Base-by-base conservation (phyloP, 2,113 vertebrate genomes). In the Zosterops borbonicus region DNA sequence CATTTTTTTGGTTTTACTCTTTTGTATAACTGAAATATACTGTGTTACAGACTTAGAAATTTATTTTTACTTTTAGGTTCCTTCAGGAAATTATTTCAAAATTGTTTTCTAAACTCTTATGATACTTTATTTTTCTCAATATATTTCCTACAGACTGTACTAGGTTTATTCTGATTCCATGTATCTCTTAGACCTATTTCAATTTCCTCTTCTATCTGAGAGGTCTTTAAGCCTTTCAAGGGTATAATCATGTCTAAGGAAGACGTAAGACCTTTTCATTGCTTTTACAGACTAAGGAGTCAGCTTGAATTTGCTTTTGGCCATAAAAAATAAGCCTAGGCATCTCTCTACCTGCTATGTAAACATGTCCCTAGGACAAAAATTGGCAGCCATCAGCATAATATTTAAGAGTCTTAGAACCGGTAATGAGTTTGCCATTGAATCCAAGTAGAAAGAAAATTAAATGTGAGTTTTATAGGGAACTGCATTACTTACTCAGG, bases 371-470 rank as follows among this genome's bases (percentile, higher is more conserved):
- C 76, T 70, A 81, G 59, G 35, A 90, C 63, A 79, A 63, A 53
- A 90, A 29, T 39, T 83, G 90, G 68, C 86, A 80, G 31, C 2
- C 2, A 74, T 83, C 71, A 74, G 53, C 42, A 70, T 70, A 92
- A 80, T 70, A 86, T 69, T 83, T 81, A 85, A 92, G 11, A 74
- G 25, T 33, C 53, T 87, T 78, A 89, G 35, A 91, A 65, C 31
- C 11, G 1, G 21, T 78, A 92, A 81, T 74, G 25, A 3, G 4
- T 74, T 92, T 92, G 76, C 27, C 83, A 88, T 60, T 94, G 89
- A 85, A 92, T 83, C 29, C 37, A 93, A 92, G 47, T 33, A 77
- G 46, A 84, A 92, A 85, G n/a, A 80, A 93, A 85, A 89, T 92
- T 44, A 73, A 85, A 92, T 74, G 9, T 55, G 63, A 56, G 17